Evolutionary conservation across 2,113 vertebrate species (phyloP).

Genomic region (Sturnira hondurensis): DNA sequence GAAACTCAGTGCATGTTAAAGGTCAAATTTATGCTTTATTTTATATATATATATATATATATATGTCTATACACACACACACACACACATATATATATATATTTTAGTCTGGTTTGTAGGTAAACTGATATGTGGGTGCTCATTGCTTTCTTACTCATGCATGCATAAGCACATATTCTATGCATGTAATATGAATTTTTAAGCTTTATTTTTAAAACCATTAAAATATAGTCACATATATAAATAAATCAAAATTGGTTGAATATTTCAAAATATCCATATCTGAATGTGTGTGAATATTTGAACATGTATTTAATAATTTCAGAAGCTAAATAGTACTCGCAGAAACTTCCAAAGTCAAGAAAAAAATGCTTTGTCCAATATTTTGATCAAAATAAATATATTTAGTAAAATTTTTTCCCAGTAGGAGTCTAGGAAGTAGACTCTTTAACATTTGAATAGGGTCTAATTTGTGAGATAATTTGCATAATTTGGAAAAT

Average conservation of each 20-base stretch:
- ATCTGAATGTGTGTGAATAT: background rate
- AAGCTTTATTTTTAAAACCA: background rate
- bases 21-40: background rate
- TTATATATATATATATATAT: background rate
- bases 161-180: background rate
- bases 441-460: slow-evolving; percentile 21
- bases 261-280: background rate
- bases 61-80: too few species aligned
- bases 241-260: background rate
- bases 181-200: background rate
- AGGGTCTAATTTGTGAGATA: slow-evolving; percentile 22
- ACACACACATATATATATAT: background rate
- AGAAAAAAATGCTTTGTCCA: background rate
- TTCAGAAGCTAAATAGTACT: background rate
- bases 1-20: background rate
- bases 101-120: background rate
- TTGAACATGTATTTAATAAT: background rate
- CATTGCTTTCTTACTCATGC: background rate
- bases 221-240: background rate
- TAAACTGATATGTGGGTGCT: background rate
- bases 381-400: slow-evolving; percentile 5
- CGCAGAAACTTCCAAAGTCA: background rate
- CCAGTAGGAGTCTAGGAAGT: background rate
- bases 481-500: background rate
- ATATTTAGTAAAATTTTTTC: background rate